Evolutionary conservation across 2,888 invertebrate genomes (phyloP), one percentile per base, ranked within the genome.

Genomic region (Oligia strigilis): DNA sequence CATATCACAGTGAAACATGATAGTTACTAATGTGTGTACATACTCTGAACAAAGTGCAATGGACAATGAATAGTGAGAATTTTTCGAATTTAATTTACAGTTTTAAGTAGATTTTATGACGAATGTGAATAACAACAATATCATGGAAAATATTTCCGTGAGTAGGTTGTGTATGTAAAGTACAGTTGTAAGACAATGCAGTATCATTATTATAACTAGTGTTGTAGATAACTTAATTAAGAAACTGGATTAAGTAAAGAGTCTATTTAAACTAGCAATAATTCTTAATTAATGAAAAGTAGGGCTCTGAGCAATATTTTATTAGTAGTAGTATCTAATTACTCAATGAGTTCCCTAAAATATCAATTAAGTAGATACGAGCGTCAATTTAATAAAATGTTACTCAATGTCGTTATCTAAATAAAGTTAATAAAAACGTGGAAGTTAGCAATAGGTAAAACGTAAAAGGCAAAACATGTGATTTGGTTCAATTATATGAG

Each of bases 41-140:
- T 74, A 83, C 69, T 82, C 74, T 88, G 84, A 84, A 85, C 79
- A 81, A 77, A 84, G 81, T 84, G 83, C 76, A 72, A 78, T 71
- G 75, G 86, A 87, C 89, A 89, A 88, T 88, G 86, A 87, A 87
- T 90, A 93, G 93, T 93, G 93, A 92, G 91, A 92, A 86, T 88
- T 87, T 85, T 89, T 87, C 92, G 91, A 92, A 92, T 91, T 92
- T 92, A 90, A 89, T 89, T 88, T 77, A 84, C 77, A 83, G 52
- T 84, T 81, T 74, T 84, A 88, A 86, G 80, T 82, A 82, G 66
- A 78, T 82, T 81, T 69, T 85, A 73, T 83, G 80, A 82, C 58
- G 46, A 77, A 86, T 75, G 80, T 80, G 81, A 88, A 82, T 80
- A 58, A 77, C 65, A 72, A 78, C 78, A 83, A 29, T 79, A 79